A percentile compares a stretch with the other conserved stretches of the same genome.
Evolutionary conservation across 2,888 invertebrate species (phyloP).

Genomic region (Melitaea athalia): DNA sequence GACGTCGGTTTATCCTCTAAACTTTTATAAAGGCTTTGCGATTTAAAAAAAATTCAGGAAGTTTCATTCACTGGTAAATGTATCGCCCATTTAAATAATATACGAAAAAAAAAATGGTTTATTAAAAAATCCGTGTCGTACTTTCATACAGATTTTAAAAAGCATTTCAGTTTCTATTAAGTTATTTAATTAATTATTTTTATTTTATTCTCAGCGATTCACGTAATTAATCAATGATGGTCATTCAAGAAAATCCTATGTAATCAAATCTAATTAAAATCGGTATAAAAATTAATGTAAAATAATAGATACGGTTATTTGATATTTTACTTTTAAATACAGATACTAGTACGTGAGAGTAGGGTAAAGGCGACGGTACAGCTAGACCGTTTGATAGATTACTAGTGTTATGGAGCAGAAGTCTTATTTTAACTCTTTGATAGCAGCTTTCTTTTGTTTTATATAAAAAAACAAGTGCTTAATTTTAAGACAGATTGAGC

Average conservation of each 20-base stretch:
- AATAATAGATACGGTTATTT: too few species aligned
- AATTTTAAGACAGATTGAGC: conserved; percentile 24
- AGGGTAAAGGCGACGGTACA: conserved; percentile 21
- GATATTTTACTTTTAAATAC: too few species aligned
- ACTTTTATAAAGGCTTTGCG: conserved; percentile 36
- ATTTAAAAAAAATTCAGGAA: conserved; percentile 12
- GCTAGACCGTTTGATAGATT: conserved; percentile 33
- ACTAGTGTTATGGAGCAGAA: neutral
- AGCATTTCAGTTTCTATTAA: too few species aligned
- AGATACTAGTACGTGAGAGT: too few species aligned
- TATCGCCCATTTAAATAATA: neutral
- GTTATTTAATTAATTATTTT: too few species aligned
- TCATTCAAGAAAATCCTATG: too few species aligned
- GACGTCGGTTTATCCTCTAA: conserved; percentile 33
- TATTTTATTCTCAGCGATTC: too few species aligned
- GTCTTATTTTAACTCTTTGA: conserved; percentile 9
- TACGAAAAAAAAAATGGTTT: neutral
- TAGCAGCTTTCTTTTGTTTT: neutral
- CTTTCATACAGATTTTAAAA: too few species aligned
- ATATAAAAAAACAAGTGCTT: conserved; percentile 16
- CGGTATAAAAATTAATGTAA: too few species aligned
- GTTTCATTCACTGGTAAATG: conserved; percentile 5
- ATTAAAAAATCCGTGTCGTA: neutral
- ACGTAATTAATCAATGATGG: too few species aligned
- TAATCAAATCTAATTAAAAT: too few species aligned